Conservation (phyloP, 1,140 invertebrate species). For the Delia radicum region DNA sequence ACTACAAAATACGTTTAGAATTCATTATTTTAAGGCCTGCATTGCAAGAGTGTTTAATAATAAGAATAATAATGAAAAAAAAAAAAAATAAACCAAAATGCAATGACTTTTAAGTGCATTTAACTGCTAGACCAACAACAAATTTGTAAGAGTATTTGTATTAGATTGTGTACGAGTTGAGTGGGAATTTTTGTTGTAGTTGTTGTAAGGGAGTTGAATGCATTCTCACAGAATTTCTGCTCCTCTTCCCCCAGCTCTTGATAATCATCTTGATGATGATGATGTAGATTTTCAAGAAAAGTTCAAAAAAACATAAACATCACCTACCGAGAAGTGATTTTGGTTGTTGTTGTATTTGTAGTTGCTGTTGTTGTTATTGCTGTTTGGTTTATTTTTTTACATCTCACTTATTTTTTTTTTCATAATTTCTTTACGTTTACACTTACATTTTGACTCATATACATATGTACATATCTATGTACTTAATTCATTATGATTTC, state of each 20-base stretch:
- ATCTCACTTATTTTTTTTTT: neutral
- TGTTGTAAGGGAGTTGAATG: neutral
- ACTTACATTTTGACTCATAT: neutral
- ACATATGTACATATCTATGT: neutral
- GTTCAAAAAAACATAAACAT: neutral
- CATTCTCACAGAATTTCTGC: neutral
- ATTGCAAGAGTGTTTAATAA: neutral
- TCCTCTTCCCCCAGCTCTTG: neutral
- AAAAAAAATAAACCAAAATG: neutral
- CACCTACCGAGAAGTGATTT: neutral
- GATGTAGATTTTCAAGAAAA: neutral
- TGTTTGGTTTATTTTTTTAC: neutral
- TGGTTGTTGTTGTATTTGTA: neutral
- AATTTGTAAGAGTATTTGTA: neutral
- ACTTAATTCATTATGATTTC: neutral
- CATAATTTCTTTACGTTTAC: neutral
- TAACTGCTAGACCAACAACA: conserved; percentile 1
- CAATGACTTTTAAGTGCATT: conserved; percentile 4
- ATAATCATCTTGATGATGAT: neutral
- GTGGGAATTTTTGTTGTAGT: neutral
- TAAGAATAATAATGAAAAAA: neutral
- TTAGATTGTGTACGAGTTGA: neutral
- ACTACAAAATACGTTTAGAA: no score
- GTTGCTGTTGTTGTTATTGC: neutral
- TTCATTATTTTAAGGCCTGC: no score